phyloP scores from a whole-genome alignment of 2,797 vertebrate species.

The Apogon talboti region DNA sequence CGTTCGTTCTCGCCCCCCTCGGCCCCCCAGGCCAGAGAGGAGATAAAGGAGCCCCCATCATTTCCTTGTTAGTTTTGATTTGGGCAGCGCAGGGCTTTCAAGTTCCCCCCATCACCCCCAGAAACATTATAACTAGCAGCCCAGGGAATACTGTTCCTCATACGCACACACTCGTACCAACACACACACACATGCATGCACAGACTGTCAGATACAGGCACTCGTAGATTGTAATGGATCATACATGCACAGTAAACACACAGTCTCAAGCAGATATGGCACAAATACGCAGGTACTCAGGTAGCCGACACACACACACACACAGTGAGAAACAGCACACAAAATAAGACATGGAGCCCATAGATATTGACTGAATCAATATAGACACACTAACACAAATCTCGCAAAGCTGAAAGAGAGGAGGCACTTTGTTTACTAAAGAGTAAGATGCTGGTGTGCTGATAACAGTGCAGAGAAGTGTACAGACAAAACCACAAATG shows the following conservation, averaged over 20 bases:
- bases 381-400: constrained; percentile 71
- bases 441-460: constrained; percentile 56
- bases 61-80: constrained; percentile 98
- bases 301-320: constrained; percentile 48
- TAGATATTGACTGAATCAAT: constrained; percentile 79
- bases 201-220: constrained; percentile 77
- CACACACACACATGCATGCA: constrained; percentile 64
- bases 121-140: constrained; percentile 99
- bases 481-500: constrained; percentile 53
- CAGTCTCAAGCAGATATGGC: constrained; percentile 63
- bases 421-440: constrained; percentile 73
- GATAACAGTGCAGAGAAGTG: constrained; percentile 44
- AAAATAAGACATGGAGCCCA: constrained; percentile 74
- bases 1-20: constrained; percentile 73
- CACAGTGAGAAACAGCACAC: constrained; percentile 46
- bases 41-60: constrained; percentile 92
- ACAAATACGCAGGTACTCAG: constrained; percentile 71
- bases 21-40: constrained; percentile 86
- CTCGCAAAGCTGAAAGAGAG: constrained; percentile 56
- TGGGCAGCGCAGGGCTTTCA: constrained; percentile 94
- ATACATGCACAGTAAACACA: constrained; percentile 70
- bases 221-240: constrained; percentile 77
- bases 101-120: constrained; percentile 95
- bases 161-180: constrained; percentile 57
- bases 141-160: constrained; percentile 88